Base-by-base conservation (phyloP, 1,140 invertebrate species). In the Euura saliciscinereae region DNA sequence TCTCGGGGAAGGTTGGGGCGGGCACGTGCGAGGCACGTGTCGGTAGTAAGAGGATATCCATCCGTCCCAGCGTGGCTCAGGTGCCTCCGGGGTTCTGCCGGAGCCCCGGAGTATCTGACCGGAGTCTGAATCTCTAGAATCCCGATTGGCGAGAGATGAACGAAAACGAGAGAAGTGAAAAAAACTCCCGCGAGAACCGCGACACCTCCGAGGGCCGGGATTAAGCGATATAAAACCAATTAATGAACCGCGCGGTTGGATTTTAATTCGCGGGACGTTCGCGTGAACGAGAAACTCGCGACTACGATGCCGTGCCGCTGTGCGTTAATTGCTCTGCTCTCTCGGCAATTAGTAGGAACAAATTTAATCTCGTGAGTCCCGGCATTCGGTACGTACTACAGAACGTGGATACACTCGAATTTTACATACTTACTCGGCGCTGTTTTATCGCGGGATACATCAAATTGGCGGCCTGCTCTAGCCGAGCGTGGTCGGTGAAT, bases 11-110 rank as follows among this genome's bases (percentile, higher is more conserved):
- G 42, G 51, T 4, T 43, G 69, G 4, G 67, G 51, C 66, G 75
- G 77, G 79, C 85, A 84, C 85, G 85, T 86, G 84, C 78, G 76
- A 71, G 79, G 77, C 85, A 86, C 85, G 85, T 85, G 84, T 82
- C 84, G 75, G 82, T 86, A 28, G 28, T 28, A 86, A 86, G 84
- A 86, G 84, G 84, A 86, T 86, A 86, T 84, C 83, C 82, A 80
- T 83, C 79, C 74, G 71, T 69, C 67, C 73, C 74, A 75, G 75
- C 72, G 76, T 68, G 51, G 66, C 67, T 72, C 65, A 71, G 68
- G 44, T 65, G 44, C 44, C 67, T 69, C 46, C 4, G 64, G 44
- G 46, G 10, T 74, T 66, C 43, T 69, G 43, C 66, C 59, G 10
- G 11, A 68, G 51, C 13, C 51, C 51, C 10, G 51, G 51, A 59